Evolutionary conservation across 1,140 invertebrate genomes (phyloP).

Genomic region (Olivierus martensii): DNA sequence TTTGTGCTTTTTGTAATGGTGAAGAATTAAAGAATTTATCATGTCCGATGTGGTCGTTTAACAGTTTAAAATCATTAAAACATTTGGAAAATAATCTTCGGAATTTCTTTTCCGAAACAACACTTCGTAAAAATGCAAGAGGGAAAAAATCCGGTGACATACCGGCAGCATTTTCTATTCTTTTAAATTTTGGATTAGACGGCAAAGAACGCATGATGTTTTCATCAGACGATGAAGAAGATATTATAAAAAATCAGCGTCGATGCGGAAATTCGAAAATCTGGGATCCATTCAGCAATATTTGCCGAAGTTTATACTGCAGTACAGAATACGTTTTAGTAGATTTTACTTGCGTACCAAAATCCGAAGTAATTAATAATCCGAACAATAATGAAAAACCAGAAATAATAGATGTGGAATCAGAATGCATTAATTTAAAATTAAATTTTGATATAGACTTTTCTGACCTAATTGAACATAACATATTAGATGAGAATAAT

Average conservation of each 20-base stretch:
- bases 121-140: not conserved
- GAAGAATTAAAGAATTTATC: not conserved
- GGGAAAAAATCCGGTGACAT: conserved; percentile 5
- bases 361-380: not conserved
- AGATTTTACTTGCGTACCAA: conserved; percentile 13
- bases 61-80: not conserved
- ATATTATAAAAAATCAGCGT: conserved; percentile 3
- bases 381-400: not conserved
- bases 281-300: conserved; percentile 16
- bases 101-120: not conserved
- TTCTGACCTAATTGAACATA: conserved; percentile 4
- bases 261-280: conserved; percentile 4
- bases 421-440: conserved; percentile 3
- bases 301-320: conserved; percentile 14
- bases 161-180: conserved; percentile 17
- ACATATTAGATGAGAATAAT: not conserved
- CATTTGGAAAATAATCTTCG: not conserved
- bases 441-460: conserved; percentile 6
- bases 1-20: conserved; percentile 11
- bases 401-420: not conserved
- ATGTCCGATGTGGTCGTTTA: conserved; percentile 1
- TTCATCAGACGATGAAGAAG: conserved; percentile 9
- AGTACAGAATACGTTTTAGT: conserved; percentile 11
- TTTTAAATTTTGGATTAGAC: conserved; percentile 17
- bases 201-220: conserved; percentile 12